These are phyloP conservation scores for Lagorchestes hirsutus DNA, from an alignment of 2,797 vertebrate species.

Conservation along the genomic window DNA sequence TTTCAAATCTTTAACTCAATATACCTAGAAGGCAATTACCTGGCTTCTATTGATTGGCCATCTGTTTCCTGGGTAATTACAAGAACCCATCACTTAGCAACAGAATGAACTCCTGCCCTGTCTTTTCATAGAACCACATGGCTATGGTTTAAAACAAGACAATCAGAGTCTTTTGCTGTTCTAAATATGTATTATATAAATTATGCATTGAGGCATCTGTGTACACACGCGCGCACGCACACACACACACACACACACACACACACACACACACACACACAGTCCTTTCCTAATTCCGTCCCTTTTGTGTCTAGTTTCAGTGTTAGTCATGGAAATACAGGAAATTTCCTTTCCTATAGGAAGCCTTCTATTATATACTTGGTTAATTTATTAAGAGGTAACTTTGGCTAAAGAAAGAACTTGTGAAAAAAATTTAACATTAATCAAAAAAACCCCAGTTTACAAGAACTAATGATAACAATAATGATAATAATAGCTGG, in stretches of 20 bases:
- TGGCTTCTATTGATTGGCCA: conserved; percentile 70
- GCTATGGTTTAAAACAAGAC: conserved; percentile 19
- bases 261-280: background rate
- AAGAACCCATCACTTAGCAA: conserved; percentile 60
- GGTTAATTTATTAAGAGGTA: conserved; percentile 26
- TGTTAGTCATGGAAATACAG: background rate
- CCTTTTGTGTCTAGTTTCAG: background rate
- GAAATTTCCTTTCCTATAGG: background rate
- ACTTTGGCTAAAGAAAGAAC: background rate
- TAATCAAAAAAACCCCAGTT: background rate
- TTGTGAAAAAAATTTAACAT: background rate
- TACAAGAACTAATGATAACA: background rate
- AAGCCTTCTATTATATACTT: conserved; percentile 36
- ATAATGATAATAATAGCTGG: background rate
- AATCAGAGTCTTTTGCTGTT: conserved; percentile 14
- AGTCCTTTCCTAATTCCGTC: background rate
- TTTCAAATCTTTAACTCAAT: conserved; percentile 69
- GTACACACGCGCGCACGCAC: background rate
- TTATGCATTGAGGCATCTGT: background rate
- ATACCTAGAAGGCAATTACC: conserved; percentile 66
- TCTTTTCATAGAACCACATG: background rate
- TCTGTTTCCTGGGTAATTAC: conserved; percentile 70
- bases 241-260: no score
- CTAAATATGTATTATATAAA: conserved; percentile 17
- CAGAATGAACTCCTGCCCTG: background rate